Evolutionary conservation across 2,797 vertebrate genomes (phyloP).

Genomic region (Melanotaenia trifasciata): DNA sequence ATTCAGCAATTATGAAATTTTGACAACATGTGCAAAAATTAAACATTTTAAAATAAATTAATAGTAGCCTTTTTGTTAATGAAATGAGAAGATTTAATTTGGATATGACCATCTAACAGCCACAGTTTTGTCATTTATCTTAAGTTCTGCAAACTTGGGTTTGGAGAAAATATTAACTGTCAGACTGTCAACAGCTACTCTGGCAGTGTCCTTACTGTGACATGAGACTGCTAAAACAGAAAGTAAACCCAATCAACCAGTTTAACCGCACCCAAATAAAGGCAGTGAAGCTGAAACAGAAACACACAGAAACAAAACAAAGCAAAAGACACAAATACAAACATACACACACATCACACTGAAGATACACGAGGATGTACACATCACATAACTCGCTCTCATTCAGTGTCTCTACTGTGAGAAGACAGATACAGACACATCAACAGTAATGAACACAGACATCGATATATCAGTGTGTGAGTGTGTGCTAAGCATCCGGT

Average conservation of each 20-base stretch:
- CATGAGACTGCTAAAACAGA: slow-evolving; percentile 17
- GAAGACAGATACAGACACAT: slow-evolving; percentile 72
- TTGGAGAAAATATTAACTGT: slow-evolving; percentile 5
- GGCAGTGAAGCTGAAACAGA: slow-evolving; percentile 14
- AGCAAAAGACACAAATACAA: slow-evolving; percentile 18
- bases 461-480: slow-evolving; percentile 77
- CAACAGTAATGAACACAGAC: slow-evolving; percentile 84
- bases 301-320: slow-evolving; percentile 20
- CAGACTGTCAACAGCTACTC: slow-evolving; percentile 20
- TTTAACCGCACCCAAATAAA: slow-evolving; percentile 26
- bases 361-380: slow-evolving; percentile 27
- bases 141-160: background rate
- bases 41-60: background rate
- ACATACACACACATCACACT: slow-evolving; percentile 26
- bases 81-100: background rate
- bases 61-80: background rate
- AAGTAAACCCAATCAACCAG: slow-evolving; percentile 6
- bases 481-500: slow-evolving; percentile 74
- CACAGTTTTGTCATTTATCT: background rate
- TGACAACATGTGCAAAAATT: background rate
- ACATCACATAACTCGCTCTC: slow-evolving; percentile 49
- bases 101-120: background rate
- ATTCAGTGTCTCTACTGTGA: slow-evolving; percentile 46
- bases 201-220: slow-evolving; percentile 20
- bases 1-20: background rate